Conservation (phyloP, 2,113 vertebrate species). For the Hyaena hyaena region DNA sequence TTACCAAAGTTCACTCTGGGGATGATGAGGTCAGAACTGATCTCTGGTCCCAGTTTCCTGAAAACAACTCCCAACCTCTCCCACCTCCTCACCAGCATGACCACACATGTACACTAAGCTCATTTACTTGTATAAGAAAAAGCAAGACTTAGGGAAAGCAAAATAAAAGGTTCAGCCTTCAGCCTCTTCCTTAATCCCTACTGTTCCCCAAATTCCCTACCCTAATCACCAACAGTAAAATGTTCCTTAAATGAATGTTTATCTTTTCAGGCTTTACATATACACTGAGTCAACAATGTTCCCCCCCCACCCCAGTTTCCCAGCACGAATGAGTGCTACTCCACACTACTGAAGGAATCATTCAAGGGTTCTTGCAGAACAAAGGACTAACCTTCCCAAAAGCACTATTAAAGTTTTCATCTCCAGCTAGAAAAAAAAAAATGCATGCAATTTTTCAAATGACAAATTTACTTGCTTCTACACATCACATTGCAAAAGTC, state of each 20-base stretch:
- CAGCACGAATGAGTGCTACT: rapidly evolving
- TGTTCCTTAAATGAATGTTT: neutral
- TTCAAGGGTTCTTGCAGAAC: neutral
- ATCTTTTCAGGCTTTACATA: neutral
- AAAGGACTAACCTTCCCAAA: neutral
- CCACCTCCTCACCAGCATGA: neutral
- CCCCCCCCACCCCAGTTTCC: neutral
- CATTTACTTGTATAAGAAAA: neutral
- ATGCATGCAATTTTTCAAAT: neutral
- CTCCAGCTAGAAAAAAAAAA: neutral
- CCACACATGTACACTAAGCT: neutral
- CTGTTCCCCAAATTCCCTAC: neutral
- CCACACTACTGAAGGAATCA: neutral
- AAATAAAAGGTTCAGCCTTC: neutral
- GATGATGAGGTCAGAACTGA: neutral
- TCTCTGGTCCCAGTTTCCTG: neutral
- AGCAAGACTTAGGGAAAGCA: neutral
- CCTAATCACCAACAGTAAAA: neutral
- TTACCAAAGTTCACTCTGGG: neutral
- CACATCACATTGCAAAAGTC: neutral
- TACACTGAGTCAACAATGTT: neutral
- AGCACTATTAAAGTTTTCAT: neutral
- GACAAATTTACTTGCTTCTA: neutral
- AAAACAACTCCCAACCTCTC: neutral
- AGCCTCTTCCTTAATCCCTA: neutral